Conservation (phyloP, 2,797 vertebrate species). For the Sebastiscus albofasciatus region DNA sequence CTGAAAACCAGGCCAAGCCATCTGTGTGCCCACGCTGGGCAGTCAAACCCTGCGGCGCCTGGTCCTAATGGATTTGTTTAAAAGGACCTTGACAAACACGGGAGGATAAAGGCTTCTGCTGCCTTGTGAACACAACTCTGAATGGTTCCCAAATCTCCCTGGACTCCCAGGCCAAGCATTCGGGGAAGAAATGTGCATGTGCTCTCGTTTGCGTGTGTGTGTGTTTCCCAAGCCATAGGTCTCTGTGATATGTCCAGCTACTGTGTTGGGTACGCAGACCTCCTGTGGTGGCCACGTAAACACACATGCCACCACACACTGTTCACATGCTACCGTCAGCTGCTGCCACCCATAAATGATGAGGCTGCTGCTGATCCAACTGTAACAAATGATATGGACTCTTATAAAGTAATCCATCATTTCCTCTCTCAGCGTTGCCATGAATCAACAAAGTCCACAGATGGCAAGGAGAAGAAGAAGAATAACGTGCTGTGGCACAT, state of each 20-base stretch:
- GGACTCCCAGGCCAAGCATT: constrained; percentile 48
- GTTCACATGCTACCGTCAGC: constrained; percentile 59
- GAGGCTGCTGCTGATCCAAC: constrained; percentile 15
- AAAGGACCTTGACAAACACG: constrained; percentile 75
- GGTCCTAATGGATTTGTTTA: constrained; percentile 74
- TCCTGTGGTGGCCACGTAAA: constrained; percentile 44
- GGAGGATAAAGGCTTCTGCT: constrained; percentile 60
- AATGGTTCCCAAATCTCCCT: constrained; percentile 75
- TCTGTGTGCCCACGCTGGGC: constrained; percentile 60
- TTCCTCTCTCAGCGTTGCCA: neutral
- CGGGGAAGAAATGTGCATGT: constrained; percentile 28
- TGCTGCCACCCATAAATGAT: constrained; percentile 58
- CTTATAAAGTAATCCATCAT: constrained; percentile 22
- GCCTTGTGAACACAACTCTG: constrained; percentile 56
- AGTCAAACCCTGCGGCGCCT: constrained; percentile 57
- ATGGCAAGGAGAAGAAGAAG: neutral
- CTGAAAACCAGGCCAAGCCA: constrained; percentile 42
- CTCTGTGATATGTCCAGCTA: constrained; percentile 32
- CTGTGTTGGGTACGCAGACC: constrained; percentile 30
- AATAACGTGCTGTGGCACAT: neutral
- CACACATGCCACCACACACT: constrained; percentile 32
- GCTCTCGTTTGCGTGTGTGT: constrained; percentile 35
- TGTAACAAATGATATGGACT: neutral
- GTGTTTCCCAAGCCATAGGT: constrained; percentile 60
- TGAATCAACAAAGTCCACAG: neutral